Percentiles rank a stretch among this genome's conserved stretches.
Evolutionary conservation across 2,113 vertebrate species (phyloP).

Genomic region (Apodemus sylvaticus): DNA sequence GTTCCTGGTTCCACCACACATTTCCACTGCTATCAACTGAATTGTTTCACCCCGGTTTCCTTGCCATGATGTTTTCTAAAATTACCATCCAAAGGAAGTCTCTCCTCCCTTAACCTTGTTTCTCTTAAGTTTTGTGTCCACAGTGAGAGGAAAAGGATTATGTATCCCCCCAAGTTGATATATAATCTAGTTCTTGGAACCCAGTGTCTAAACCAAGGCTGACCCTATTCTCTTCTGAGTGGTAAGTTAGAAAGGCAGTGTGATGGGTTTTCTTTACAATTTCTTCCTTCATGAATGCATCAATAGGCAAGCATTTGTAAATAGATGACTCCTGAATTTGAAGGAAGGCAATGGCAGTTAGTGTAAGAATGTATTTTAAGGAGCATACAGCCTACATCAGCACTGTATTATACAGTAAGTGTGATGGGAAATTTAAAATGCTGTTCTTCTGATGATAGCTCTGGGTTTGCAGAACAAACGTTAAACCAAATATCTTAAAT

Average conservation of each 20-base stretch:
- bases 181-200: not conserved
- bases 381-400: not conserved
- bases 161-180: not conserved
- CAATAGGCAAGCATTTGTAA: not conserved
- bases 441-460: not conserved
- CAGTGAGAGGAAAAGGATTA: not conserved
- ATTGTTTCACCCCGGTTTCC: not conserved
- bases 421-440: not conserved
- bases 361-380: constrained; percentile 25
- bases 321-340: not conserved
- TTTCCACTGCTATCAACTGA: not conserved
- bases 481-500: constrained; percentile 15
- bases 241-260: not conserved
- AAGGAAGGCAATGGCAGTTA: not conserved
- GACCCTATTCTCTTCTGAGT: not conserved
- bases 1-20: not conserved
- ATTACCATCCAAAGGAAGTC: not conserved
- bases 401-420: not conserved
- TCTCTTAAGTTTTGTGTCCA: not conserved
- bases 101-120: not conserved
- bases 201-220: not conserved
- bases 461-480: not conserved
- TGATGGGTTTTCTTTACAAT: not conserved
- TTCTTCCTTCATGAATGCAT: not conserved
- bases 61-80: not conserved